Base-by-base conservation (phyloP, 2,113 vertebrate genomes). In the Lagopus muta region DNA sequence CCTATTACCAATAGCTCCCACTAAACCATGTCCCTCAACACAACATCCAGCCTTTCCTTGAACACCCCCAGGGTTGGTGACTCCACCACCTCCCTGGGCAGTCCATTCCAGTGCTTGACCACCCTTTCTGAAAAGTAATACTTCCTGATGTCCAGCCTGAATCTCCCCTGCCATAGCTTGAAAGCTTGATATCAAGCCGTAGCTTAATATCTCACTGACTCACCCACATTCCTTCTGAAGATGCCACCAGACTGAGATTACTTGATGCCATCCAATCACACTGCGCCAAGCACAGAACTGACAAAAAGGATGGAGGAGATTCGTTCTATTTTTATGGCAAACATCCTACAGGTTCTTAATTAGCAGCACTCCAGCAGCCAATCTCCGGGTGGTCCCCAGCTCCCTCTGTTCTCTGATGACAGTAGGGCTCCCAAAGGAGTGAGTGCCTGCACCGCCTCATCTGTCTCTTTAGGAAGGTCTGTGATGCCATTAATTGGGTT, bases 401-500 rank as follows among this genome's bases (percentile, higher is more conserved):
- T 86, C 61, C 65, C 3, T 60, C 73, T 80, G 36, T 43, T 79
- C 78, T 72, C 82, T 82, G n/a, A 76, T 50, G 88, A 13, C 88
- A 67, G 52, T 1, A 88, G 92, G 92, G 82, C 71, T 76, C 0
- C 6, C 1, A 2, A 50, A 72, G 77, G 90, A 86, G 58, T 72
- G 93, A 89, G 73, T 40, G 89, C 54, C 78, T 79, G 73, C 19
- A 55, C 58, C 25, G 2, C 0, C 19, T 11, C 90, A 96, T 96
- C 94, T 3, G 7, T 94, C 96, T 89, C 87, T 91, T 75, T 74
- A 40, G 34, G 16, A 48, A 88, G 85, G 91, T 93, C 89, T 90
- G 48, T 27, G 66, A 57, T 80, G 89, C 93, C 89, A 91, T 96
- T 97, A 95, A 24, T 79, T 97, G 89, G 89, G 89, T 95, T 95